Base-by-base conservation (phyloP, 1,140 invertebrate genomes). In the Ostrea denselamellosa region DNA sequence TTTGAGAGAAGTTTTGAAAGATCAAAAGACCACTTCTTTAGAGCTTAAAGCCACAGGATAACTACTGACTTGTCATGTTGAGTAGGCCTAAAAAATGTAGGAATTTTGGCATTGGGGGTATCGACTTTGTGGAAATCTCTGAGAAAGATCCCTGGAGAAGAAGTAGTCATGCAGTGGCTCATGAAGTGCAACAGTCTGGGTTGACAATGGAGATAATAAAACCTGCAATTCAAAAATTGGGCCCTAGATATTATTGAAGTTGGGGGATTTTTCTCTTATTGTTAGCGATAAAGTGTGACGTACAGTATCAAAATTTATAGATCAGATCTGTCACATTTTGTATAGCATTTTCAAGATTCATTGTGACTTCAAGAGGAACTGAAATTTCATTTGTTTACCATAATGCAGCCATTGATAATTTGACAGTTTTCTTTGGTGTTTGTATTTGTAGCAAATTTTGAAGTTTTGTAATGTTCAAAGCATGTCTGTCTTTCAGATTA, bases 1-100 rank as follows among this genome's bases (percentile, higher is more conserved):
- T 77, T 25, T 77, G 22, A 77, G 68, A 34, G 25, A 77, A 77
- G 65, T 77, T 77, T 62, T 77, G 68, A 25, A 77, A 77, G 68
- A 77, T 77, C 68, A 77, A 77, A 77, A 77, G 68, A 77, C 68
- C 28, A 77, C 68, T 77, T 77, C 68, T 77, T 77, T 77, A 25
- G 68, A 77, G 68, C 68, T 34, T 77, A 34, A 77, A 77, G 68
- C 68, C 68, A 77, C 8, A 77, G 68, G 68, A 77, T 77, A 77
- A 17, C 68, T 28, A 14, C 25, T 28, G 25, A 25, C 68, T 62
- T 77, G 68, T 77, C 68, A 77, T 77, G 68, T 34, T 77, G 68
- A 77, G 68, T 77, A 77, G 68, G 68, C 68, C 68, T 34, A 34
- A 77, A 77, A 77, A 28, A 77, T 77, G 68, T 77, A 22, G 25